Evolutionary conservation across 2,113 vertebrate genomes (phyloP).

Genomic region (Tachysurus vachellii): DNA sequence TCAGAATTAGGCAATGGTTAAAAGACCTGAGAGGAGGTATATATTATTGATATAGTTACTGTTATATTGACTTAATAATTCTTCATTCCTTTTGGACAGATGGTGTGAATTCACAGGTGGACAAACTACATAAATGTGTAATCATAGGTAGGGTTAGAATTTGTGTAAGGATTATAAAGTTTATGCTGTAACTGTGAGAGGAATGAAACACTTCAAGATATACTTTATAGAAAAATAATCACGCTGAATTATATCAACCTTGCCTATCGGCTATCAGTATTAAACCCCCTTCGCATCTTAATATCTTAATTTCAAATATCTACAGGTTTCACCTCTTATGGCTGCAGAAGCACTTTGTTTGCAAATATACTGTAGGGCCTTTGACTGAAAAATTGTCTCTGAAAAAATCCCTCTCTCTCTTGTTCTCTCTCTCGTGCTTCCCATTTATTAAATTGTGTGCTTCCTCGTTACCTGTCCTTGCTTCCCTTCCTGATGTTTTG

Average conservation of each 20-base stretch:
- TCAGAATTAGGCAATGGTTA: neutral
- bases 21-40: neutral
- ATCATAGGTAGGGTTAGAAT: neutral
- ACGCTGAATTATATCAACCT: neutral
- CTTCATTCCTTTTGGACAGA: neutral
- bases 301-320: neutral
- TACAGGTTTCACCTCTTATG: neutral
- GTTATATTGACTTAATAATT: neutral
- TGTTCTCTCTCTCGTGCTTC: slow-evolving; percentile 9
- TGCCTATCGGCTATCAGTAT: neutral
- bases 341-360: slow-evolving; percentile 7
- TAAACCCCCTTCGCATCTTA: neutral
- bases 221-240: neutral
- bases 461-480: slow-evolving; percentile 15
- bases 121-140: neutral
- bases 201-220: neutral
- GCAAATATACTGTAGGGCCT: neutral
- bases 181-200: neutral
- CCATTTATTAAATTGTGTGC: slow-evolving; percentile 30
- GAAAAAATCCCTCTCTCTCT: neutral
- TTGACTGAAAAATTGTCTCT: neutral
- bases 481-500: neutral
- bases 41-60: neutral
- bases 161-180: neutral
- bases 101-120: neutral